These are phyloP conservation scores for Nomada ferruginata DNA, from an alignment of 2,888 invertebrate genomes.

Conservation along the genomic window DNA sequence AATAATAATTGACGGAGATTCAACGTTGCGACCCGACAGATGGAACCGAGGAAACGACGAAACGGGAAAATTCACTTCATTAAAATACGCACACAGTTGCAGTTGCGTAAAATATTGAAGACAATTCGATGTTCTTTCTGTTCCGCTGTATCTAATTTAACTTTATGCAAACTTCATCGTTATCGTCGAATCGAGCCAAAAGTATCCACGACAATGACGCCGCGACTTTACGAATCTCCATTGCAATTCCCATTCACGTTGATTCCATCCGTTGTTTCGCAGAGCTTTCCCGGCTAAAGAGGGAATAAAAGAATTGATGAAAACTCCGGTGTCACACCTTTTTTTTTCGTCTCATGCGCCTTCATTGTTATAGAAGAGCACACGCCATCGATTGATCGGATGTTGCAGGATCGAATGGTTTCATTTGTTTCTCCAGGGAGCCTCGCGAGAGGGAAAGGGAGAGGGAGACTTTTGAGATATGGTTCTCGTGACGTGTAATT, in stretches of 20 bases:
- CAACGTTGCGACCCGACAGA: no score
- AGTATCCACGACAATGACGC: neutral
- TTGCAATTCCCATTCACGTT: conserved; percentile 19
- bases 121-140: no score
- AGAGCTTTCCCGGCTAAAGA: neutral
- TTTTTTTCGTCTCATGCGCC: neutral
- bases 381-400: conserved; percentile 53
- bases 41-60: no score
- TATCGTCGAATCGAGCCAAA: neutral
- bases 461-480: conserved; percentile 62
- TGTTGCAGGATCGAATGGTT: conserved; percentile 36
- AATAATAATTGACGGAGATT: neutral
- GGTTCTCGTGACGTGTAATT: conserved; percentile 60
- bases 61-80: no score
- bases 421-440: conserved; percentile 59
- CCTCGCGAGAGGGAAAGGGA: conserved; percentile 35
- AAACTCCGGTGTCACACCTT: conserved; percentile 15
- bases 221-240: conserved; percentile 16
- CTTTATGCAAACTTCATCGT: neutral
- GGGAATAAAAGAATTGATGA: conserved; percentile 25
- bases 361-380: conserved; percentile 27
- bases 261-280: neutral
- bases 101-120: no score
- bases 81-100: no score
- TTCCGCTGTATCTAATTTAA: no score